Percentiles rank a stretch among this genome's conserved stretches.
Evolutionary conservation across 2,888 invertebrate genomes (phyloP).

Genomic region (Troglohyphantes excavatus): DNA sequence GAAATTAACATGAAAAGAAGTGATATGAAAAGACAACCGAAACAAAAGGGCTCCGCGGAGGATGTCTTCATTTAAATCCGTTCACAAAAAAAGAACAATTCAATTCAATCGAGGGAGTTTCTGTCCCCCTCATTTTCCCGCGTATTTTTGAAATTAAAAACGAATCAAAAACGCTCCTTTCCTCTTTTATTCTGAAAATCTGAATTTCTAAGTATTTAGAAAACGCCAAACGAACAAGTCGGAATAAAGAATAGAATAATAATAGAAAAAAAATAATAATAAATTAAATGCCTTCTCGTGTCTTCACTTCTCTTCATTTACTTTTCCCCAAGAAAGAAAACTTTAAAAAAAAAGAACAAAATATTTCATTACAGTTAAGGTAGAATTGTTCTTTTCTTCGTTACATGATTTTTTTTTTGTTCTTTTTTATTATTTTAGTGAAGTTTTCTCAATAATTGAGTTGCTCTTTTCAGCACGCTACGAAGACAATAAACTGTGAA

Average conservation of each 20-base stretch:
- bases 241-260: conserved; percentile 18
- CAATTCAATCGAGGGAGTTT: neutral
- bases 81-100: conserved; percentile 52
- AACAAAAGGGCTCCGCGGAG: conserved; percentile 34
- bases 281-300: conserved; percentile 61
- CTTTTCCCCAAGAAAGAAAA: conserved; percentile 27
- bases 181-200: conserved; percentile 36
- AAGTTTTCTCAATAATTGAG: conserved; percentile 74
- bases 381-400: conserved; percentile 40
- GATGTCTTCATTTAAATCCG: conserved; percentile 37
- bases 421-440: neutral
- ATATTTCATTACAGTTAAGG: conserved; percentile 56
- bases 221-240: conserved; percentile 3
- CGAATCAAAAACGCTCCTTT: conserved; percentile 58
- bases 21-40: neutral
- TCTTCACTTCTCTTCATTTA: conserved; percentile 57
- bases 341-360: conserved; percentile 21
- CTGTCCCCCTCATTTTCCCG: conserved; percentile 24
- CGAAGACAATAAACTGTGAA: conserved; percentile 76
- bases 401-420: conserved; percentile 11
- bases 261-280: conserved; percentile 2
- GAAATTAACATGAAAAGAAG: conserved; percentile 33
- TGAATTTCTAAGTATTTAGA: conserved; percentile 65
- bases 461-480: conserved; percentile 70
- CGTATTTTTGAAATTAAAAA: conserved; percentile 73